Evolutionary conservation across 2,888 invertebrate genomes (phyloP), one percentile per base, ranked within the genome.

Genomic region (Latheticus oryzae): DNA sequence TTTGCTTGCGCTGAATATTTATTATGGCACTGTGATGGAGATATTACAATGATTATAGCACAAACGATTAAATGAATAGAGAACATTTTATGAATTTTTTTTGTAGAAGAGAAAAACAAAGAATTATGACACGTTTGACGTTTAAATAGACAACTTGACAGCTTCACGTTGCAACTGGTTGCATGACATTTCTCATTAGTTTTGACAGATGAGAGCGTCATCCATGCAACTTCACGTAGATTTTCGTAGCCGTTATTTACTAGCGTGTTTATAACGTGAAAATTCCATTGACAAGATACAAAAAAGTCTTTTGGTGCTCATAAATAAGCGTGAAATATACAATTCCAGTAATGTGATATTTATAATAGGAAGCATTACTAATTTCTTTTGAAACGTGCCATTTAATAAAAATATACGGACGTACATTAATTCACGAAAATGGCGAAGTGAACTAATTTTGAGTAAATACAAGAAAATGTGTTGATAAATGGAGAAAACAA

Each of bases 1-100:
- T 78, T 78, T 1, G 85, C 86, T 54, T 82, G 80, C 30, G 82
- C 82, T 0, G 87, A 85, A 76, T 90, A 89, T 80, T 89, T 89
- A 72, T 86, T 89, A 75, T 71, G 67, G 19, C 57, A 45, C 74
- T 69, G 65, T 5, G 45, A 43, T 9, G 40, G 11, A 7, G 21
- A 24, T n/a, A 38, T 15, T n/a, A n/a, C 11, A 3, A 32, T 5
- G 2, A 35, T 5, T 28, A 28, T 8, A 13, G 7, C 17, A 30
- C 9, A 13, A 35, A 35, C 23, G 9, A 38, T 19, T 2, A 33
- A 5, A 4, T 13, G 3, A 8, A 33, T 15, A 33, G n/a, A 40
- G 5, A 24, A 16, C 26, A 40, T 28, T 26, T 16, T 43, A n/a
- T n/a, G 4, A 19, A 17, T 1, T 5, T 33, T 33, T 11, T 38